Evolutionary conservation across 2,113 vertebrate genomes (phyloP), one percentile per base, ranked within the genome.

Genomic region (Myodes glareolus): DNA sequence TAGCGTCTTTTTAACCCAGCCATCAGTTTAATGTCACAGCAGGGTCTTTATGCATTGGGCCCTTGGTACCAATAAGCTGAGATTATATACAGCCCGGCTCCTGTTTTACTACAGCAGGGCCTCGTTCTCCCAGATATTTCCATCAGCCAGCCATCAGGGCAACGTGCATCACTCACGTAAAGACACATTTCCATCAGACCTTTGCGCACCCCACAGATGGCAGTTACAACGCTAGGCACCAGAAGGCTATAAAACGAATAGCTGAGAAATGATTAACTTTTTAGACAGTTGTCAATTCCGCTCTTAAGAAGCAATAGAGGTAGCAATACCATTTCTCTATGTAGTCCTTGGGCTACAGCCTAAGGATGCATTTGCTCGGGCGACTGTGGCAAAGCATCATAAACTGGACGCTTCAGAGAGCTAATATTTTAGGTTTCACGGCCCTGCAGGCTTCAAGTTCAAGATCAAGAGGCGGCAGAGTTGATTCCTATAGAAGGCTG

Each of bases 211-310:
- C 65, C 36, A 88, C 72, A 75, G 81, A 97, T 75, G 90, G 93
- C 96, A 96, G 95, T 92, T 88, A 96, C n/a, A 88, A n/a, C 47
- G 78, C 92, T 82, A 93, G 91, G 90, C 95, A 94, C 85, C 85
- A 88, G 75, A 88, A 97, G 94, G 81, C 90, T 95, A 89, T 95
- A 92, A 94, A 94, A 89, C n/a, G 94, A 93, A 92, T 93, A 84
- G 92, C 92, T 76, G 80, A 90, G 90, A 97, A 94, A 94, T 92
- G 97, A 97, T 95, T 94, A 94, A 95, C 95, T 97, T 94, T 80
- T 89, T 96, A 92, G 84, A 90, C 93, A 96, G 87, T 88, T 97
- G 96, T 96, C 95, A 92, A 16, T 96, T 90, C 92, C 95, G 78
- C 68, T 95, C 75, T 90, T 76, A 95, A 27, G 84, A 90, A 90